phyloP scores from a whole-genome alignment of 2,888 invertebrate species.

The Drosophila histrio region DNA sequence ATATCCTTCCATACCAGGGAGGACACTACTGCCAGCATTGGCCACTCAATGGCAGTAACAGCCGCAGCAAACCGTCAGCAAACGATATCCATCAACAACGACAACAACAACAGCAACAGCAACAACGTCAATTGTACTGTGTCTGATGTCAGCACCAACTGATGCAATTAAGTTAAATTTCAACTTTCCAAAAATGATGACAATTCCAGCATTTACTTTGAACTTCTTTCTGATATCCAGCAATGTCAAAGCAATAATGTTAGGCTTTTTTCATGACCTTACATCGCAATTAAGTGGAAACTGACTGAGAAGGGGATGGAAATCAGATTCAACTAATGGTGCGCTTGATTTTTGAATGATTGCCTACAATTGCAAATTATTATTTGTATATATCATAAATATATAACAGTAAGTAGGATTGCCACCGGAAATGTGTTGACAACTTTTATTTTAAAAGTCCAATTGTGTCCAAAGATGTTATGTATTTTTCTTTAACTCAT shows the following conservation, averaged over 20 bases:
- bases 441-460: neutral
- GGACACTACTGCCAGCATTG: conserved; percentile 13
- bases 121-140: conserved; percentile 16
- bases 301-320: neutral
- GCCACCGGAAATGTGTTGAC: neutral
- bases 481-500: too few relatives aligned
- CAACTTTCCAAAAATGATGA: conserved; percentile 40
- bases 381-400: too few relatives aligned
- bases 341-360: conserved; percentile 35
- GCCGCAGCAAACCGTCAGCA: neutral
- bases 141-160: conserved; percentile 35
- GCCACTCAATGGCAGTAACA: conserved; percentile 32
- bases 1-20: conserved; percentile 23
- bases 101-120: conserved; percentile 3
- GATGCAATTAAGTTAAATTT: conserved; percentile 69
- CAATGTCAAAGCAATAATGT: conserved; percentile 10
- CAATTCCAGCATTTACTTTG: conserved; percentile 63
- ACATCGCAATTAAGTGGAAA: conserved; percentile 8
- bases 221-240: conserved; percentile 39
- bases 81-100: conserved; percentile 4
- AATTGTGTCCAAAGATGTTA: too few relatives aligned
- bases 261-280: neutral
- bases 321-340: neutral
- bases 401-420: too few relatives aligned
- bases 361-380: neutral